Conservation (phyloP, 2,113 vertebrate genomes). For the Toxotes jaculatrix region DNA sequence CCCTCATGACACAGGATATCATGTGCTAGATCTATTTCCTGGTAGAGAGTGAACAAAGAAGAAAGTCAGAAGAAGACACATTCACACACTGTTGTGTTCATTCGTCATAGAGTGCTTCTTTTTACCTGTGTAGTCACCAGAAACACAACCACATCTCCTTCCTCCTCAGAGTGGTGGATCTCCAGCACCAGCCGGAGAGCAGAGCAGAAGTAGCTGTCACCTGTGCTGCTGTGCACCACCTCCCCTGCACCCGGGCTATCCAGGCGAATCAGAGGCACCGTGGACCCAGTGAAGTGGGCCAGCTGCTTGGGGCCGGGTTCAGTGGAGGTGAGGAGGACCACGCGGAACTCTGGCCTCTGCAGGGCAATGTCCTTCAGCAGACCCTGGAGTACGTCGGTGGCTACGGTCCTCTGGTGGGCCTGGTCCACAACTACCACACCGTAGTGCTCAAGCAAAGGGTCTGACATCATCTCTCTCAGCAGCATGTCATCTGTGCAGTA, state of each 20-base stretch:
- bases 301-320: constrained; percentile 76
- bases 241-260: constrained; percentile 65
- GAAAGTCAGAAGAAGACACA: neutral
- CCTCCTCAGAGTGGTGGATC: constrained; percentile 86
- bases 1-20: constrained; percentile 85
- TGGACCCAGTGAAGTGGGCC: constrained; percentile 68
- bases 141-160: constrained; percentile 88
- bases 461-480: constrained; percentile 92
- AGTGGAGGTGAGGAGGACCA: constrained; percentile 85
- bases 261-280: constrained; percentile 77
- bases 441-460: constrained; percentile 86
- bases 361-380: constrained; percentile 86
- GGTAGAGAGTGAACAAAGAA: neutral
- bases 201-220: constrained; percentile 78
- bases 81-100: neutral
- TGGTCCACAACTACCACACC: constrained; percentile 89
- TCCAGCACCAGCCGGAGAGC: constrained; percentile 87
- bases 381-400: constrained; percentile 87
- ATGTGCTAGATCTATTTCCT: constrained; percentile 89
- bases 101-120: neutral
- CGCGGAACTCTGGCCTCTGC: constrained; percentile 87
- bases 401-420: constrained; percentile 88
- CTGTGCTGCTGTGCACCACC: constrained; percentile 83
- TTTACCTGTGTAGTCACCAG: constrained; percentile 88
- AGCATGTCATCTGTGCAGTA: constrained; percentile 90